Evolutionary conservation across 2,888 invertebrate species (phyloP).

Genomic region (Tipula lateralis): DNA sequence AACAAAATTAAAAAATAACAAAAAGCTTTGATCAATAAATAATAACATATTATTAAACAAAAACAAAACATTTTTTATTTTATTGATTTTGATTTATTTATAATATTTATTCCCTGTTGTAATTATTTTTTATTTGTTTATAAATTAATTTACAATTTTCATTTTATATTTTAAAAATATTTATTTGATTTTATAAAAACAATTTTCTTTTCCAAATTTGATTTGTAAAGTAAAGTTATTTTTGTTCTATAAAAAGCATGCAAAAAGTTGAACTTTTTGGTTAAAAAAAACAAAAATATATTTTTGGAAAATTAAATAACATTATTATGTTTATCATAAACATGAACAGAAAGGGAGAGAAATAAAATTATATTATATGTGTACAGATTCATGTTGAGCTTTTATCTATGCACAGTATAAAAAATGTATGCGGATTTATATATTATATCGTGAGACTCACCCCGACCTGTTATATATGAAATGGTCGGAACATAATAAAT

Average conservation of each 20-base stretch:
- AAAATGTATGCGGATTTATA: not conserved
- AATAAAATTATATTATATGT: not conserved
- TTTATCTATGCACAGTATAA: not conserved
- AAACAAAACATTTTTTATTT: not conserved
- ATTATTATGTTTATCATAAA: not conserved
- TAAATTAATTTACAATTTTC: not conserved
- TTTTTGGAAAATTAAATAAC: not conserved
- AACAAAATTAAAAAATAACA: not conserved
- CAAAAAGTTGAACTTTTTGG: not conserved
- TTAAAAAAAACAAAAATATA: not conserved
- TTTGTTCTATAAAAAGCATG: not conserved
- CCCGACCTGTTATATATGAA: not conserved
- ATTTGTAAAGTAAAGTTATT: not conserved
- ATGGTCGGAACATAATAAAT: not conserved
- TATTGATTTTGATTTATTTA: not conserved
- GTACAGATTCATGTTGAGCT: not conserved
- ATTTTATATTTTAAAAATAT: not conserved
- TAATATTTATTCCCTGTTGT: not conserved
- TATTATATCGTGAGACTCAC: not conserved
- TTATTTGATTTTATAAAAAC: slow-evolving; percentile 14
- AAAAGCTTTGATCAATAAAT: slow-evolving; percentile 9
- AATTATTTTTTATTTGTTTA: not conserved
- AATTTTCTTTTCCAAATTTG: not conserved
- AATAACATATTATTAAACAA: not conserved
- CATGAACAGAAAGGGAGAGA: not conserved